Conservation (phyloP, 30 jellyfish, hydroid and myxozoan species). For the Clytia hemisphaerica region DNA sequence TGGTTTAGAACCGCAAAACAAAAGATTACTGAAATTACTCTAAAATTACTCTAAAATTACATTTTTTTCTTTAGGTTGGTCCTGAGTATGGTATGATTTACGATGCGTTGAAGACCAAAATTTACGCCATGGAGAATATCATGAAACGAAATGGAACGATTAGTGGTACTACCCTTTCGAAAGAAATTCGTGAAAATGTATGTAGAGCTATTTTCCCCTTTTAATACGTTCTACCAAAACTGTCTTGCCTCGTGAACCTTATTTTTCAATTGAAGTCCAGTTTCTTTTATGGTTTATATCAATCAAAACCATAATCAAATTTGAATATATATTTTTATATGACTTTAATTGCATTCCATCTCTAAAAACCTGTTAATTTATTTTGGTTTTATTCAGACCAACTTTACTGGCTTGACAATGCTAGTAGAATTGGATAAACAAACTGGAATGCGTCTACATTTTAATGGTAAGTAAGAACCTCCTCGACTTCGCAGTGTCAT, state of each 20-base stretch:
- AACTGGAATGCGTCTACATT: slow-evolving; percentile 24
- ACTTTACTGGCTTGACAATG: slow-evolving; percentile 26
- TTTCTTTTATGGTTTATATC: too few species aligned
- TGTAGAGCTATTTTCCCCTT: not conserved
- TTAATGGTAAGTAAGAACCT: slow-evolving; percentile 8
- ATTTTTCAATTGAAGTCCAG: too few species aligned
- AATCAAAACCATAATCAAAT: too few species aligned
- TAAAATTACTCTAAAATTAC: too few species aligned
- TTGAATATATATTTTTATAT: too few species aligned
- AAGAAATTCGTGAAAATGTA: slow-evolving; percentile 40
- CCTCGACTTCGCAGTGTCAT: too few species aligned
- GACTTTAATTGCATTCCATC: too few species aligned
- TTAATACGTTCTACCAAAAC: not conserved
- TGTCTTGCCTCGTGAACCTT: too few species aligned
- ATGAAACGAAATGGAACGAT: slow-evolving; percentile 44
- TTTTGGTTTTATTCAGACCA: slow-evolving; percentile 19
- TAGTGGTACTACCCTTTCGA: slow-evolving; percentile 41
- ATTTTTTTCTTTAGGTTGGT: slow-evolving; percentile 46
- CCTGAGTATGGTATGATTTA: slow-evolving; percentile 55
- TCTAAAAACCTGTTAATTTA: too few species aligned
- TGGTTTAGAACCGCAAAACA: too few species aligned
- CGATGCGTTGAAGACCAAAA: slow-evolving; percentile 54
- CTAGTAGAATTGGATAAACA: slow-evolving; percentile 4
- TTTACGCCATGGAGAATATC: slow-evolving; percentile 46
- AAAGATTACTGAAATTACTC: too few species aligned